Base-by-base conservation (phyloP, 2,888 invertebrate species). In the Aromia moschata region DNA sequence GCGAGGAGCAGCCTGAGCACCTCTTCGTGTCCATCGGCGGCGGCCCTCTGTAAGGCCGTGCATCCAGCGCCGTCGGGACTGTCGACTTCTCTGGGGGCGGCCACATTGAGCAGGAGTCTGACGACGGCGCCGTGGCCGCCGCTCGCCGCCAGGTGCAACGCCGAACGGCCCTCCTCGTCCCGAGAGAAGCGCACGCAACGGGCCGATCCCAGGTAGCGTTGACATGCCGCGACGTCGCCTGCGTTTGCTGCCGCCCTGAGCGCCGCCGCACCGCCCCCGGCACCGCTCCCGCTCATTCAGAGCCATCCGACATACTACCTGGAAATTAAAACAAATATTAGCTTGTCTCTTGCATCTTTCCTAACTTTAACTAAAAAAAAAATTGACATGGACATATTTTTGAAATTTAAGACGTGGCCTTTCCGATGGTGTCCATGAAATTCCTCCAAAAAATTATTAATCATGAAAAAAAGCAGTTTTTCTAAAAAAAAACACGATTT, bases 21-120 rank as follows among this genome's bases (percentile, higher is more conserved):
- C 70, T 90, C 89, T 73, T 88, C 84, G 80, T 92, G 90, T 68
- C 94, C 94, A 78, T 93, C 92, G 71, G 92, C 90, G 69, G 93
- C 89, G 66, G 93, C 92, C 74, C 90, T 85, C 78, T 93, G 92
- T 69, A 91, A 76, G 73, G 92, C 86, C 76, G 90, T 89, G 82
- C 90, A 87, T 66, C 92, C 89, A 73, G 88, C 85, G 70, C 80
- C 79, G 60, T 81, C 81, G 12, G 79, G 75, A 30, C 75, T 79
- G 82, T 85, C 86, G 80, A 85, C 76, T 53, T 67, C 80, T 76
- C 80, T 82, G 79, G 82, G 78, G 62, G 80, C 79, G 62, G 79
- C 79, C 38, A 78, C 79, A 57, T 73, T 74, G 57, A 80, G 72
- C 64, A 81, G 73, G 62, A 79, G 67, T 44, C 80, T 73, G 44